Base-by-base conservation (phyloP, 1,140 invertebrate species). In the Physella acuta region DNA sequence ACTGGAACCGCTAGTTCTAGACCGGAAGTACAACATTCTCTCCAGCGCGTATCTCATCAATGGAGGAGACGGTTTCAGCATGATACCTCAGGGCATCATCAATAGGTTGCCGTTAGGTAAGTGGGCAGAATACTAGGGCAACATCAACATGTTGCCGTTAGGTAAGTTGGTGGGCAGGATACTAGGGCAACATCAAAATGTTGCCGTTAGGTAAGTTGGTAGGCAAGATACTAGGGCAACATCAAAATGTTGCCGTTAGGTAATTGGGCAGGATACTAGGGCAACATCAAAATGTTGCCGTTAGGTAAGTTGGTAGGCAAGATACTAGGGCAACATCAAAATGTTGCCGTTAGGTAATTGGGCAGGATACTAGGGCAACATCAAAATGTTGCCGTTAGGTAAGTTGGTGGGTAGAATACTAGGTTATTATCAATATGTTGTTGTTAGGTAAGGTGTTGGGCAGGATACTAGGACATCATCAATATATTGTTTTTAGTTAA, bases 1-100 rank as follows among this genome's bases (percentile, higher is more conserved):
- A 49, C 71, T 53, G 39, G 63, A 56, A 36, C 49, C 64, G 2
- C 62, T 78, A n/a, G 52, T 85, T 3, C 36, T 61, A 11, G 30
- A 66, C 2, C 53, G 66, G 49, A 55, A 68, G 24, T 78, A 78
- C 65, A 65, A 70, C 8, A 44, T 78, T 1, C 36, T 78, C 3
- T 83, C 89, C 31, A 85, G 87, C 37, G 87, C 86, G 59, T 93
- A 90, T 77, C 80, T 93, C 20, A 84, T 88, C 1, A 78, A 82
- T 3, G 91, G 91, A 5, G 91, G 91, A 20, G 91, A 92, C 75
- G 89, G 88, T 1, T 89, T 85, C 69, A 60, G 53, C 0, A 82
- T 88, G 78, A 73, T 78, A 16, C 68, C 33, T 30, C 61, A 71
- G 16, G 66, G 73, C 28, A 65, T 70, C 16, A 66, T 73, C 33